Base-by-base conservation (phyloP, 64 coral and sea anemone genomes). In the Porites australiensis region DNA sequence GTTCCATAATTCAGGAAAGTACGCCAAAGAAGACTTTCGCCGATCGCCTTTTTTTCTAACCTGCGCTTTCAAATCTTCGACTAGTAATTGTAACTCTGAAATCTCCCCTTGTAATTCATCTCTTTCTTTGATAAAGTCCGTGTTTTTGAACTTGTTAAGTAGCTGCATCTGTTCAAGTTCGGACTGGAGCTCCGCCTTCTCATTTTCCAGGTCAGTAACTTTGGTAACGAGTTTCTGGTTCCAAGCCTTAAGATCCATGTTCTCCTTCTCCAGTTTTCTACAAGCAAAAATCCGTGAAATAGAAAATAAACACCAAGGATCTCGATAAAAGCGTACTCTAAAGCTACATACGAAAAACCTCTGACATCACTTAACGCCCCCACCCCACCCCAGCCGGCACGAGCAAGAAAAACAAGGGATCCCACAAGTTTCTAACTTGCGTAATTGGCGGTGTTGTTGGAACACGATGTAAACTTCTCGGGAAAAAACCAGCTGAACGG, bases 81-180 rank as follows among this genome's bases (percentile, higher is more conserved):
- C 97, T 45, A 98, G 86, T 50, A 98, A 52, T 84, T 98, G 97
- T 13, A 98, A 72, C 71, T 98, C 97, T 74, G 94, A 63, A 48
- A 98, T 98, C 71, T 98, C 97, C 2, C 91, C 82, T 48, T 98
- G 94, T 19, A 98, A 77, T 9, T 98, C 97, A 67, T 97, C 95
- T 16, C 87, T 97, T 18, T 97, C 95, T 53, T 94, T 90, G 21
- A 71, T 64, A 6, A 96, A 81, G 13, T 96, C 82, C 11, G 89
- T 71, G 6, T 93, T 95, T 50, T 91, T 87, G 53, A 50, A 84
- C 19, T 84, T 68, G 9, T 61, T 87, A 60, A 96, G 83, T 20
- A 98, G 19, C 71, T 90, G 82, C n/a, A 96, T 59, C 55, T 98
- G 91, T 53, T 95, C 59, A 8, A 98, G 83, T 66, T 98, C 97